Evolutionary conservation across 1,140 invertebrate species (phyloP), one percentile per base, ranked within the genome.

Genomic region (Zaprionus lachaisei): DNA sequence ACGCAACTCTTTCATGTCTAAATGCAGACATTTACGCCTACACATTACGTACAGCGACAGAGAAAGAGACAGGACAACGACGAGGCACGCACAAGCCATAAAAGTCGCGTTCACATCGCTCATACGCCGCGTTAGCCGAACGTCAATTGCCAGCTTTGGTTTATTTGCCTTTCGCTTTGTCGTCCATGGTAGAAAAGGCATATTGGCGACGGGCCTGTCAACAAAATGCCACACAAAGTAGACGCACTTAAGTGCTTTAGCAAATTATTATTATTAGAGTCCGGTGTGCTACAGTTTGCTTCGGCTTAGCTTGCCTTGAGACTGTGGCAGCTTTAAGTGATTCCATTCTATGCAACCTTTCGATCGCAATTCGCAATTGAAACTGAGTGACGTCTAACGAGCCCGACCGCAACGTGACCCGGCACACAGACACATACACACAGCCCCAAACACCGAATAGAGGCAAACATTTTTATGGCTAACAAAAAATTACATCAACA

Each of bases 251-350:
- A 90, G 86, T 91, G 85, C 81, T 90, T 91, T 80, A 76, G 85
- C 85, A 90, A 90, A 90, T 90, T 90, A 90, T 90, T 90, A 91
- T 90, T 84, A 89, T 89, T 77, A 78, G 78, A 80, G 58, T 74
- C 69, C 28, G 55, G 61, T 37, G 62, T 37, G 57, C 17, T 28
- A 24, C 22, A 49, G 44, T 38, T 9, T n/a, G 41, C 7, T 47
- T 34, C 38, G n/a, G 22, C 5, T 20, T 22, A 6, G 20, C 5
- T 14, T 11, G n/a, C 68, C 55, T 69, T 62, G 38, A 57, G 72
- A 66, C 79, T 82, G 17, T 0, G 85, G 71, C 81, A 90, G 85
- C 85, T 89, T 81, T 87, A 89, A 89, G 81, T 87, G 83, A 87
- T 89, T 87, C 81, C 70, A 57, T 4, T 47, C 49, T 38, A 15